Conservation (phyloP, 2,888 invertebrate genomes). For the Tolmerus cingulatus region DNA sequence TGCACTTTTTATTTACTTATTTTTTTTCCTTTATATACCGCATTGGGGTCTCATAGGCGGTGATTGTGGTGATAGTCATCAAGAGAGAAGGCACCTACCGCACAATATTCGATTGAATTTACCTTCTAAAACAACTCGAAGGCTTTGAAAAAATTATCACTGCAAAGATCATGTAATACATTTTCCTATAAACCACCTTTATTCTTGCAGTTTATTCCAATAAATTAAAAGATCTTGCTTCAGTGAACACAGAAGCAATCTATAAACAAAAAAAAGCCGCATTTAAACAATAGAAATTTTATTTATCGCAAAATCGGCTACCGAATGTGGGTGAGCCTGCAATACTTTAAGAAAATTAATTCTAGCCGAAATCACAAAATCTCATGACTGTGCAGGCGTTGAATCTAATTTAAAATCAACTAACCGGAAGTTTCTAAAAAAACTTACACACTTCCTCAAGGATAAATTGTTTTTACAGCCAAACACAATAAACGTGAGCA, state of each 20-base stretch:
- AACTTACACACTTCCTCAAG: background rate
- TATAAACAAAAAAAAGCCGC: background rate
- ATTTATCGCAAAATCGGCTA: background rate
- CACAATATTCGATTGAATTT: background rate
- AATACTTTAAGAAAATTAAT: background rate
- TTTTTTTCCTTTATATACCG: background rate
- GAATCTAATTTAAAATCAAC: background rate
- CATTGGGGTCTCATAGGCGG: constrained; percentile 8
- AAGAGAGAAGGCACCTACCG: constrained; percentile 1
- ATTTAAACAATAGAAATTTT: background rate
- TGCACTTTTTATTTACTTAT: too few species aligned
- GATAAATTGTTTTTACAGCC: background rate
- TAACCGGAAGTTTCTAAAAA: background rate
- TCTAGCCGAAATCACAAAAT: background rate
- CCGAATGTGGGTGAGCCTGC: background rate
- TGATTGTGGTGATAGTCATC: constrained; percentile 17
- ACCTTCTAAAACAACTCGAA: background rate
- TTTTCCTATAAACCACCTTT: background rate
- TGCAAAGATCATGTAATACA: background rate
- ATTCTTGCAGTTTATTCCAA: background rate
- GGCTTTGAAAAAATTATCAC: background rate
- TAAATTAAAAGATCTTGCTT: background rate
- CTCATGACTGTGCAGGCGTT: background rate
- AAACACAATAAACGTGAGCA: background rate
- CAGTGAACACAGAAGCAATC: background rate